These are phyloP conservation scores for Xanthia togata DNA, from an alignment of 2,888 invertebrate species.

Conservation along the genomic window DNA sequence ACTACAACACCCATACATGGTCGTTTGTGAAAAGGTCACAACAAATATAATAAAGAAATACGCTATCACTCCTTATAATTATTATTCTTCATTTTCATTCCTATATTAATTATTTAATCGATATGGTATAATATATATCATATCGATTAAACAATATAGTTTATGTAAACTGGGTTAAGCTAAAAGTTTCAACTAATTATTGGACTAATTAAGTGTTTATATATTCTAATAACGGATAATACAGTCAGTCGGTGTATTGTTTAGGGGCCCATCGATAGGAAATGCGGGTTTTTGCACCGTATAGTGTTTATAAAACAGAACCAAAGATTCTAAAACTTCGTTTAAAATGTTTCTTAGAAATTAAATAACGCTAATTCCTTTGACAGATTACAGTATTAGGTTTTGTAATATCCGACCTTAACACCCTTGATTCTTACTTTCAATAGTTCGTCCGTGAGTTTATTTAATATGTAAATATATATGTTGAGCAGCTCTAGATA, in stretches of 20 bases:
- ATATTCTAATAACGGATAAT: slow-evolving; percentile 14
- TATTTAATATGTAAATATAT: too few species aligned
- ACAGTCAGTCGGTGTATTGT: not conserved
- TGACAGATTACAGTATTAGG: not conserved
- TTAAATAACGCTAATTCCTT: not conserved
- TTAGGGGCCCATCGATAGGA: slow-evolving; percentile 13
- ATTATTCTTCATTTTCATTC: not conserved
- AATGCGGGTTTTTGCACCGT: not conserved
- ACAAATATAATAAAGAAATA: too few species aligned
- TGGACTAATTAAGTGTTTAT: slow-evolving; percentile 4
- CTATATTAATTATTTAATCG: not conserved
- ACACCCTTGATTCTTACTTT: too few species aligned
- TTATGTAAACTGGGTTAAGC: not conserved
- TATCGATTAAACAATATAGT: too few species aligned
- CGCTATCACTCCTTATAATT: too few species aligned
- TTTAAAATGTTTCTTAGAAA: not conserved
- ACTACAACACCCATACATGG: too few species aligned
- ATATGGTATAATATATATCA: too few species aligned
- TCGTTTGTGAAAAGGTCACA: too few species aligned
- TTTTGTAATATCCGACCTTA: too few species aligned
- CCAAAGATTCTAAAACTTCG: not conserved
- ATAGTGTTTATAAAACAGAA: not conserved
- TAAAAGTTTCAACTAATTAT: slow-evolving; percentile 2
- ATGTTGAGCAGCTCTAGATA: too few species aligned
- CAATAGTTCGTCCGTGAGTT: too few species aligned